Evolutionary conservation across 2,888 invertebrate genomes (phyloP).

Genomic region (Phortica magna): DNA sequence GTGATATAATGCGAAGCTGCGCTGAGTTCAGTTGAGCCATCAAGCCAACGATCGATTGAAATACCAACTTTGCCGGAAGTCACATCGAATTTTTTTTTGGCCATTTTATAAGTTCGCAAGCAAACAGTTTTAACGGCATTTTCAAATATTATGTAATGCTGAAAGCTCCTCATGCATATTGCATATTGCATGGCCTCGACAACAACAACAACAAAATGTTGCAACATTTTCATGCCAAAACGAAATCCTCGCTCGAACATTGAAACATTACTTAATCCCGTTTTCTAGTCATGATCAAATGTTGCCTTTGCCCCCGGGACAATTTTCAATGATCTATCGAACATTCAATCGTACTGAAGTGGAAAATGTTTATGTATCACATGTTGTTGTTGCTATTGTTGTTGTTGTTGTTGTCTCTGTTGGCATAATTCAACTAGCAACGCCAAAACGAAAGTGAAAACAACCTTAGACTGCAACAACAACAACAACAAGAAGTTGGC

Average conservation of each 20-base stretch:
- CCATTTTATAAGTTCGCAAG: neutral
- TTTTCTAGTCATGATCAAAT: conserved; percentile 27
- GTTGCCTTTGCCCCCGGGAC: conserved; percentile 45
- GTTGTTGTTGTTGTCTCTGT: conserved; percentile 47
- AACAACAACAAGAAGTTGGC: neutral
- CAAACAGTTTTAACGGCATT: neutral
- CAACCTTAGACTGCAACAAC: conserved; percentile 22
- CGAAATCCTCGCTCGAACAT: neutral
- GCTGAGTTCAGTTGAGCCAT: too few species aligned
- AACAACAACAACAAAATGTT: conserved; percentile 16
- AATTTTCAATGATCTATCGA: too few species aligned
- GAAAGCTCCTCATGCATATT: neutral
- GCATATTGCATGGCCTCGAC: neutral
- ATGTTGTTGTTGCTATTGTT: conserved; percentile 45
- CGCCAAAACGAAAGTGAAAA: conserved; percentile 64
- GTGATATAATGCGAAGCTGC: too few species aligned
- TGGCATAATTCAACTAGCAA: conserved; percentile 12
- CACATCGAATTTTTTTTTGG: neutral
- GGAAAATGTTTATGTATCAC: conserved; percentile 32
- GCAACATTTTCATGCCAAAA: conserved; percentile 49
- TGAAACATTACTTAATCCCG: neutral
- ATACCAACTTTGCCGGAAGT: neutral
- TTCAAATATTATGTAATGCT: neutral
- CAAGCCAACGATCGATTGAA: too few species aligned
- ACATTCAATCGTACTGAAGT: too few species aligned